Evolutionary conservation across 2,797 vertebrate genomes (phyloP).

Genomic region (Dendrocincla fuliginosa): DNA sequence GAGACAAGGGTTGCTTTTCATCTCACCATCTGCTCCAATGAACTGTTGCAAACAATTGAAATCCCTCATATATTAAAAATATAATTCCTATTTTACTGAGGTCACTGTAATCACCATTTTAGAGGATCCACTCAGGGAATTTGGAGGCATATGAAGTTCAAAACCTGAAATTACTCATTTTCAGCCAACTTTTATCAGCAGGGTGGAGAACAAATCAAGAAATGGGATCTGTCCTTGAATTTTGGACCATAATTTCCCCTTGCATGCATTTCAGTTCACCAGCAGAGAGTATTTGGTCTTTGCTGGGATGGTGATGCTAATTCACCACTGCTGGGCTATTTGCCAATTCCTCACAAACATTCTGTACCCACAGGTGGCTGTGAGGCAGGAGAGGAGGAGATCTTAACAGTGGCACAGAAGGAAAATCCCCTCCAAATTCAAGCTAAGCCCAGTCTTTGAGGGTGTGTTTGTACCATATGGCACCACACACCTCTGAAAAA

Average conservation of each 20-base stretch:
- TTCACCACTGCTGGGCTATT: background rate
- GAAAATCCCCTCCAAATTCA: background rate
- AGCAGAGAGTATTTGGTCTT: background rate
- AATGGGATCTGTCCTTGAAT: background rate
- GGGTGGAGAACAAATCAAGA: background rate
- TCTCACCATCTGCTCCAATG: background rate
- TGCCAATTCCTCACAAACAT: rapidly evolving
- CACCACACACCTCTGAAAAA: background rate
- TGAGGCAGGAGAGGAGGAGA: background rate
- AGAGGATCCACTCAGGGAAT: background rate
- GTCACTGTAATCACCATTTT: background rate
- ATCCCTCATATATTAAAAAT: background rate
- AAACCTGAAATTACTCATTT: background rate
- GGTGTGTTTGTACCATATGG: background rate
- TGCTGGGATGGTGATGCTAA: rapidly evolving
- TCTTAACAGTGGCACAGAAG: background rate
- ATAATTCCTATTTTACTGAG: background rate
- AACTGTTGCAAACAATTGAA: background rate
- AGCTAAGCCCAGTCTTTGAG: background rate
- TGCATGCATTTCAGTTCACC: background rate
- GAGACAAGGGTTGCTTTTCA: background rate
- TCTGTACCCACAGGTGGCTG: background rate
- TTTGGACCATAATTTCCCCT: background rate
- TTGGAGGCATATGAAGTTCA: background rate
- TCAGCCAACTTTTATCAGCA: background rate